phyloP scores from a whole-genome alignment of 2,797 vertebrate species.

The Aselliscus stoliczkanus region DNA sequence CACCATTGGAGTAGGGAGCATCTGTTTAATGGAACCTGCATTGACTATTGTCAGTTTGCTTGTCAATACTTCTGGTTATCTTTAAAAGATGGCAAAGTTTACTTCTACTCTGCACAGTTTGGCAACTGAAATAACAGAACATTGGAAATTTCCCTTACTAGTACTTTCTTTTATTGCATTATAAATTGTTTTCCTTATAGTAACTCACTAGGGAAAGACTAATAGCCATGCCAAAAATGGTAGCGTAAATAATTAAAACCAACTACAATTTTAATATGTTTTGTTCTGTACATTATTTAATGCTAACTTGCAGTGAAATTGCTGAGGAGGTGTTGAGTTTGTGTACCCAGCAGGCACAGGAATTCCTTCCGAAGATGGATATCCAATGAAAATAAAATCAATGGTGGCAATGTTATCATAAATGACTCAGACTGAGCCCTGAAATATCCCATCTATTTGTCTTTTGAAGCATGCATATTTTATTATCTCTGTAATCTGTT shows the following conservation, averaged over 20 bases:
- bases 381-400: slow-evolving; percentile 27
- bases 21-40: neutral
- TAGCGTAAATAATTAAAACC: slow-evolving; percentile 52
- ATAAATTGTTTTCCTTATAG: slow-evolving; percentile 12
- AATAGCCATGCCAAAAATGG: neutral
- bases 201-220: slow-evolving; percentile 9
- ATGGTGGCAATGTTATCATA: neutral
- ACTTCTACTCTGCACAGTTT: neutral
- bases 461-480: neutral
- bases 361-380: neutral
- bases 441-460: neutral
- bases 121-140: neutral
- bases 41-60: neutral
- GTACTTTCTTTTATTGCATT: slow-evolving; percentile 36
- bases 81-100: neutral
- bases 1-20: neutral
- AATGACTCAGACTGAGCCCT: neutral
- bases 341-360: neutral
- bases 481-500: neutral
- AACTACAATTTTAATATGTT: slow-evolving; percentile 10
- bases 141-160: neutral
- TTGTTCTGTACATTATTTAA: slow-evolving; percentile 21
- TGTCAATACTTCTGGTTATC: neutral
- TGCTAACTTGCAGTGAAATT: neutral
- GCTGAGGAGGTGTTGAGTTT: neutral